phyloP scores from a whole-genome alignment of 2,797 vertebrate genomes.

The Protosalanx chinensis region DNA sequence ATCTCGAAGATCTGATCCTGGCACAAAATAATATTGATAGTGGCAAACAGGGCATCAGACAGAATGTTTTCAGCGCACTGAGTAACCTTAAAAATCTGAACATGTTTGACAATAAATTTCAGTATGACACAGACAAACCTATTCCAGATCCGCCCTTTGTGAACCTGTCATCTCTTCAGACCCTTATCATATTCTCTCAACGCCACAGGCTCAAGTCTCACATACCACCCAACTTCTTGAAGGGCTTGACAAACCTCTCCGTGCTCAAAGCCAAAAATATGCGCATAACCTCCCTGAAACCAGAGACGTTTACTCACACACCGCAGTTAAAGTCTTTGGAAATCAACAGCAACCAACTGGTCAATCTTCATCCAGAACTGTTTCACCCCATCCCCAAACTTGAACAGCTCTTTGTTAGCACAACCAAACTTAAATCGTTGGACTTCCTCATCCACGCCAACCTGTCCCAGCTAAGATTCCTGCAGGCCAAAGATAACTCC shows the following conservation, averaged over 20 bases:
- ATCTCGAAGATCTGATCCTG: conserved; percentile 45
- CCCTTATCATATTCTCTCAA: conserved; percentile 50
- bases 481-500: conserved; percentile 57
- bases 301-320: conserved; percentile 51
- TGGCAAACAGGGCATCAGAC: not conserved
- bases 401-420: conserved; percentile 52
- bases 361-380: conserved; percentile 33
- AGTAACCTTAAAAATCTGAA: conserved; percentile 51
- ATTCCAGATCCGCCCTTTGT: conserved; percentile 53
- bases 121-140: fast-evolving
- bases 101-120: conserved; percentile 61
- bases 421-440: conserved; percentile 51
- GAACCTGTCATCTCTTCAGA: conserved; percentile 47
- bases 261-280: conserved; percentile 46
- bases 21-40: conserved; percentile 42
- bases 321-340: conserved; percentile 51
- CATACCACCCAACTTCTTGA: conserved; percentile 64
- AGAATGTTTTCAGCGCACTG: conserved; percentile 43
- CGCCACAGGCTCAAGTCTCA: conserved; percentile 22
- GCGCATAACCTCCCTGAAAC: conserved; percentile 36
- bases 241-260: conserved; percentile 60
- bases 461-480: conserved; percentile 52
- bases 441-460: conserved; percentile 58
- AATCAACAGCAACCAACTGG: conserved; percentile 59
- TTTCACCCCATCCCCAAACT: conserved; percentile 57